phyloP scores from a whole-genome alignment of 2,113 vertebrate genomes.

The Chroicocephalus ridibundus region DNA sequence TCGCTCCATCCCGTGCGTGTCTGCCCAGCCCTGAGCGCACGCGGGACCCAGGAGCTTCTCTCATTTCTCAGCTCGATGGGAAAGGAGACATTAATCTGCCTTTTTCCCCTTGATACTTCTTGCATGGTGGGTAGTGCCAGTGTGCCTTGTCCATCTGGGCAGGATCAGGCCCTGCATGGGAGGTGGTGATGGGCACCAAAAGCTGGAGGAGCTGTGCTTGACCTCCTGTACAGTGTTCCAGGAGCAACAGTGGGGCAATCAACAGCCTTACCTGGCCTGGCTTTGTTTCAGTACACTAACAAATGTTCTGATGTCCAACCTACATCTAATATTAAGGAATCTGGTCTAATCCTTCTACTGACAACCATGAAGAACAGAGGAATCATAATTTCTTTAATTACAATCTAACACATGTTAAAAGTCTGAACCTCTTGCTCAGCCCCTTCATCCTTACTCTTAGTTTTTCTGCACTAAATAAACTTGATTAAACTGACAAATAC shows the following conservation, averaged over 20 bases:
- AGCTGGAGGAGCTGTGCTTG: background rate
- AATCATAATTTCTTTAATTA: background rate
- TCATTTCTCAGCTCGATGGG: background rate
- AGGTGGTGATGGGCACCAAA: background rate
- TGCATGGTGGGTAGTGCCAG: rapidly evolving
- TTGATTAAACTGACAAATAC: background rate
- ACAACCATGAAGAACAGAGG: background rate
- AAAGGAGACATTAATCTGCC: background rate
- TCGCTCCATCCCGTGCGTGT: rapidly evolving
- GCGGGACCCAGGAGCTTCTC: background rate
- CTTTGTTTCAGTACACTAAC: background rate
- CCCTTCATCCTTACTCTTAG: background rate
- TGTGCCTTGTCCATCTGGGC: background rate
- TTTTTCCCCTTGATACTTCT: background rate
- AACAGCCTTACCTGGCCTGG: too few species aligned
- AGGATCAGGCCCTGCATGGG: background rate
- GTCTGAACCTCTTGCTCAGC: background rate
- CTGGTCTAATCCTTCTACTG: background rate
- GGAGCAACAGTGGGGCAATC: rapidly evolving
- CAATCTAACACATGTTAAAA: background rate
- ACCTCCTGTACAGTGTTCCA: background rate
- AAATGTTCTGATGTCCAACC: background rate
- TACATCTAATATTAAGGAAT: background rate
- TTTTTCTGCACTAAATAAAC: background rate
- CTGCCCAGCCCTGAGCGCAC: background rate